These are phyloP conservation scores for Magallana nippona DNA, from an alignment of 2,888 invertebrate genomes.

Conservation along the genomic window DNA sequence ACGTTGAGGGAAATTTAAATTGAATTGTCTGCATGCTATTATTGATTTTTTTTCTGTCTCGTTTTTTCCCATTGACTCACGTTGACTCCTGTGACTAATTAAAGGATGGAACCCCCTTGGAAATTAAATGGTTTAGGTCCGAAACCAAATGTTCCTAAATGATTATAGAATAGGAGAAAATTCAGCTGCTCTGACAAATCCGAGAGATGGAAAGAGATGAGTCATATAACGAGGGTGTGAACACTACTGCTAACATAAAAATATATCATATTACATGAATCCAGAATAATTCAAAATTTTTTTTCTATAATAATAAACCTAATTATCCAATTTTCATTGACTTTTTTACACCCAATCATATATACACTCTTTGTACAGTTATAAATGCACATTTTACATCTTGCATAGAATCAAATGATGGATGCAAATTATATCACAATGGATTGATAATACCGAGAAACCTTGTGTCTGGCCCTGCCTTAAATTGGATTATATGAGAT, in stretches of 20 bases:
- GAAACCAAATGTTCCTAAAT: constrained; percentile 11
- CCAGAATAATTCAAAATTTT: too few species aligned
- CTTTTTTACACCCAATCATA: too few species aligned
- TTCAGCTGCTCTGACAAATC: constrained; percentile 26
- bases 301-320: too few species aligned
- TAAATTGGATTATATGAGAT: constrained; percentile 9
- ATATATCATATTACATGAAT: background rate
- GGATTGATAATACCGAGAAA: background rate
- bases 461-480: background rate
- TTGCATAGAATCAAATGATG: too few species aligned
- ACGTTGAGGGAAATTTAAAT: background rate
- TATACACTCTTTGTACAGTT: background rate
- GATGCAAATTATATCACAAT: too few species aligned
- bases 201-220: background rate
- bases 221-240: background rate
- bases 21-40: constrained; percentile 8
- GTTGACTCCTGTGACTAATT: constrained; percentile 15
- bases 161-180: constrained; percentile 13
- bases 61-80: constrained; percentile 10
- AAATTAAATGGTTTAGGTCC: constrained; percentile 6
- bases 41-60: background rate
- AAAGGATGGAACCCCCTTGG: constrained; percentile 17
- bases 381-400: background rate
- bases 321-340: too few species aligned
- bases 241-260: background rate